phyloP scores from a whole-genome alignment of 2,113 vertebrate species.

The Zosterops borbonicus region DNA sequence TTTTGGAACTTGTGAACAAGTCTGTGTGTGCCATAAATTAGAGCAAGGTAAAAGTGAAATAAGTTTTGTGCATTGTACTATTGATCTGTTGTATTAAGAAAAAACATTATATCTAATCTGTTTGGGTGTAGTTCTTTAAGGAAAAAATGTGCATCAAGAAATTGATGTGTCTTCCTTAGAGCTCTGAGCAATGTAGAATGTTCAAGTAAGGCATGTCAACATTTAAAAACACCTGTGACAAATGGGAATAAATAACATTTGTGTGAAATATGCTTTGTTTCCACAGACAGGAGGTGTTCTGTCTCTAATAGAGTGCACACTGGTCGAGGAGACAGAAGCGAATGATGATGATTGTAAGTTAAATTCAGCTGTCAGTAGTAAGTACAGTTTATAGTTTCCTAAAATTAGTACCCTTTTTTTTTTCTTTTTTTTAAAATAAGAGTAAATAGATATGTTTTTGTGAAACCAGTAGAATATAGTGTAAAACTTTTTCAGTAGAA shows the following conservation, averaged over 20 bases:
- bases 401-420: not conserved
- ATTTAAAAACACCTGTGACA: not conserved
- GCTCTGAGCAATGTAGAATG: not conserved
- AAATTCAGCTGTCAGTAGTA: conserved; percentile 20
- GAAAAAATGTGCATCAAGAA: not conserved
- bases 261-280: conserved; percentile 50
- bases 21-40: not conserved
- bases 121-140: not conserved
- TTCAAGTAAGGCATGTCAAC: not conserved
- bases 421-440: not conserved
- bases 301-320: conserved; percentile 93
- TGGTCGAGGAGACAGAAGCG: conserved; percentile 91
- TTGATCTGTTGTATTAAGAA: not conserved
- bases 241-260: not conserved
- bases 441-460: not conserved
- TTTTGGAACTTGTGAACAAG: not conserved
- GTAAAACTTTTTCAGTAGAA: not conserved
- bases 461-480: not conserved
- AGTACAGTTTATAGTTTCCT: conserved; percentile 1
- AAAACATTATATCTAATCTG: not conserved
- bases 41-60: not conserved
- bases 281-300: conserved; percentile 94
- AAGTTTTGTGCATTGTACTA: not conserved
- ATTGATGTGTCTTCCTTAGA: not conserved
- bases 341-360: conserved; percentile 94